Evolutionary conservation across 1,140 invertebrate species (phyloP).

Genomic region (Hyposmocoma kahamanoa): DNA sequence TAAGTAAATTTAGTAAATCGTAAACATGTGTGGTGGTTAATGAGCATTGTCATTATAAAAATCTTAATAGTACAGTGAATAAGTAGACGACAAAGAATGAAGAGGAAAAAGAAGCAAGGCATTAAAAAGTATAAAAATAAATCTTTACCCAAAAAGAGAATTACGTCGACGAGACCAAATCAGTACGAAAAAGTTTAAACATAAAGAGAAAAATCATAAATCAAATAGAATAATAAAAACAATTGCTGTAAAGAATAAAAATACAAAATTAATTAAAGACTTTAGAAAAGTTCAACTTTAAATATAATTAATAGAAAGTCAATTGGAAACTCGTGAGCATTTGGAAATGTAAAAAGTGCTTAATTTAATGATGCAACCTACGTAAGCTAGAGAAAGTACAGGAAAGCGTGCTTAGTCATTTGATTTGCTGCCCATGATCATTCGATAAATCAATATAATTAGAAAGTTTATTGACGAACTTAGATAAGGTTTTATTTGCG

Average conservation of each 20-base stretch:
- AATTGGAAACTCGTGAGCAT: not conserved
- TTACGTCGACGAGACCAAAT: not conserved
- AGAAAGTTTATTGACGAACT: slow-evolving; percentile 33
- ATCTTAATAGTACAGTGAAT: too few species aligned
- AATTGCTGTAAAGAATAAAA: not conserved
- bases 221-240: not conserved
- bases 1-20: too few species aligned
- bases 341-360: too few species aligned
- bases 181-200: not conserved
- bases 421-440: slow-evolving; percentile 26
- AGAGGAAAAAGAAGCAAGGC: too few species aligned
- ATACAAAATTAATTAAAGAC: not conserved
- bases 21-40: too few species aligned
- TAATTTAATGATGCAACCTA: not conserved
- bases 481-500: slow-evolving; percentile 3
- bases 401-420: slow-evolving; percentile 19
- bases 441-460: slow-evolving; percentile 36
- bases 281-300: not conserved
- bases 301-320: not conserved
- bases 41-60: too few species aligned
- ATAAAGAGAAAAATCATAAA: not conserved
- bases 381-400: not conserved
- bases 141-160: not conserved
- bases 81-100: too few species aligned
- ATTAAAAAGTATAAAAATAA: not conserved